A percentile compares a stretch with the other conserved stretches of the same genome.
Evolutionary conservation across 2,113 vertebrate genomes (phyloP).

Genomic region (Perccottus glenii): DNA sequence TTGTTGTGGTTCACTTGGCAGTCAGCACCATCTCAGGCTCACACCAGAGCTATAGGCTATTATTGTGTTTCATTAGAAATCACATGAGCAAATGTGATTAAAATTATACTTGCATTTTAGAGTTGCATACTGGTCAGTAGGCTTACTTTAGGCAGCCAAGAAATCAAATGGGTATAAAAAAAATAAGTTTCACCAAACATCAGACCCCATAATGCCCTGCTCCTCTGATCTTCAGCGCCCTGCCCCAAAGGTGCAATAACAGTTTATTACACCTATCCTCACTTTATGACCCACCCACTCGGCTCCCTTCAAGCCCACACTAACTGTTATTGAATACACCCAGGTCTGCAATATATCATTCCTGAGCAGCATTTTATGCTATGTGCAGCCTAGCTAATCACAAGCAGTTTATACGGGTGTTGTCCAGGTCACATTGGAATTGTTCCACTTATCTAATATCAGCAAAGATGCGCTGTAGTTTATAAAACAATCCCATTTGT

Average conservation of each 20-base stretch:
- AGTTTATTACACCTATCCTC: conserved; percentile 80
- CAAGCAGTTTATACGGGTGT: conserved; percentile 28
- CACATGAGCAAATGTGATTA: too few relatives aligned
- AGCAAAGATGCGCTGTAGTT: conserved; percentile 50
- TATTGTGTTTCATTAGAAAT: conserved; percentile 46
- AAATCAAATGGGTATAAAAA: conserved; percentile 50
- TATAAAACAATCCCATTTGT: conserved; percentile 65
- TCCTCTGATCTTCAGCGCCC: conserved; percentile 68
- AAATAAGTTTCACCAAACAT: conserved; percentile 58
- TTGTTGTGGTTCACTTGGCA: conserved; percentile 64
- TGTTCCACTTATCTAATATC: conserved; percentile 64
- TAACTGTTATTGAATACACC: conserved; percentile 82
- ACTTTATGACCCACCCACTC: conserved; percentile 71
- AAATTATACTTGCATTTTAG: too few relatives aligned
- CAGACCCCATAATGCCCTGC: conserved; percentile 64
- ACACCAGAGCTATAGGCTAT: conserved; percentile 34
- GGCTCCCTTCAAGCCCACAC: conserved; percentile 66
- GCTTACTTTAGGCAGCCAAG: conserved; percentile 31
- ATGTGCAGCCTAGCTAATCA: conserved; percentile 65
- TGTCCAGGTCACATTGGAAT: conserved; percentile 55
- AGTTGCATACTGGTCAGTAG: conserved; percentile 11
- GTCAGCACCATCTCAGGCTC: conserved; percentile 28
- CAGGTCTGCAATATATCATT: conserved; percentile 74
- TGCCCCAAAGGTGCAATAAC: conserved; percentile 80
- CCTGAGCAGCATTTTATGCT: conserved; percentile 69